These are phyloP conservation scores for Tribolium castaneum DNA, from an alignment of 1,140 invertebrate species.

Conservation along the genomic window DNA sequence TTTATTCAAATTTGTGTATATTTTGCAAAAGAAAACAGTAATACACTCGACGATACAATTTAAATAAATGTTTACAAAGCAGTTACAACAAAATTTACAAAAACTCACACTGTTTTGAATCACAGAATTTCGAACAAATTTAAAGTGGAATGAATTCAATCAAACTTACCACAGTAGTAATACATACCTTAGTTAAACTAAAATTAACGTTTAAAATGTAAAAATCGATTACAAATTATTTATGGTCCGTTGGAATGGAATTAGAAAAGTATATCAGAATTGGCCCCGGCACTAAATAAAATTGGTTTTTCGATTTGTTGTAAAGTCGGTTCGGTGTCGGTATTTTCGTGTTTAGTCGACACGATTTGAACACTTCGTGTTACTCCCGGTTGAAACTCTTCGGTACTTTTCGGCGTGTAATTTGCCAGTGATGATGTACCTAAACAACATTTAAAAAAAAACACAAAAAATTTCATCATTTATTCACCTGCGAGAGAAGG, in stretches of 20 bases:
- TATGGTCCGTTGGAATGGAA: constrained; percentile 30
- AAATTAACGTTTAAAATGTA: constrained; percentile 46
- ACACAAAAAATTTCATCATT: background rate
- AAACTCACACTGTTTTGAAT: background rate
- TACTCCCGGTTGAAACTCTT: constrained; percentile 61
- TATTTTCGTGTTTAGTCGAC: constrained; percentile 37
- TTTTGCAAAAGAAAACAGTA: background rate
- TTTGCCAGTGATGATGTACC: constrained; percentile 58
- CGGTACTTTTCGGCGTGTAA: constrained; percentile 60
- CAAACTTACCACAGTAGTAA: constrained; percentile 46
- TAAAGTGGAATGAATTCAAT: constrained; percentile 40
- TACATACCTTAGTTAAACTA: constrained; percentile 30
- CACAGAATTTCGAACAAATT: constrained; percentile 1
- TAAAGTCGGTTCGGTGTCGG: constrained; percentile 32
- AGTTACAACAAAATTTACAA: background rate
- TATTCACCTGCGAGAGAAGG: constrained; percentile 59
- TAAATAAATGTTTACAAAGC: background rate
- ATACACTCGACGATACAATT: background rate
- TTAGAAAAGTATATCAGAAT: constrained; percentile 61
- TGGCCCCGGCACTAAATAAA: constrained; percentile 60
- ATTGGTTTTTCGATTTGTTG: constrained; percentile 58
- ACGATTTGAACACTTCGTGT: constrained; percentile 51
- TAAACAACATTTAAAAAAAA: background rate
- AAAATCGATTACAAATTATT: constrained; percentile 34
- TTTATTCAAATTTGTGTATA: background rate